Conservation (phyloP, 2,113 vertebrate species). For the Perca fluviatilis region DNA sequence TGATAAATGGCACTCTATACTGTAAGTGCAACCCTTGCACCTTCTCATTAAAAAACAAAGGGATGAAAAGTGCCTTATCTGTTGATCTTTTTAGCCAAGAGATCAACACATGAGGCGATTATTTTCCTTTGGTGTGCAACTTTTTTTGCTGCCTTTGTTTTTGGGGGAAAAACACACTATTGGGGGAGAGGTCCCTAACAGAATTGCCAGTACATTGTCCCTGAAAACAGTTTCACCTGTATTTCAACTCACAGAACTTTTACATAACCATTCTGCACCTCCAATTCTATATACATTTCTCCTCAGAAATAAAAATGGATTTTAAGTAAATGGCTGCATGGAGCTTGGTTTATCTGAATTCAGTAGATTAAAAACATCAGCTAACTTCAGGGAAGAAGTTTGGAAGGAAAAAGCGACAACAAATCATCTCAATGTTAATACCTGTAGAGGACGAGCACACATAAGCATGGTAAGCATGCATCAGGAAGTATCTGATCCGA, state of each 20-base stretch:
- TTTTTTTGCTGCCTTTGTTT: neutral
- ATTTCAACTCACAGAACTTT: neutral
- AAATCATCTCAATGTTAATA: neutral
- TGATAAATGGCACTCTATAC: constrained; percentile 31
- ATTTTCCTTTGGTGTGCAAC: neutral
- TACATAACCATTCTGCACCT: neutral
- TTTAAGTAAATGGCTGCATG: too few species aligned
- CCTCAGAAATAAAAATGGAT: too few species aligned
- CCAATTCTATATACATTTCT: neutral
- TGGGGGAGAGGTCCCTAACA: neutral
- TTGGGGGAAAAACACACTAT: neutral
- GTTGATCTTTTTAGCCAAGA: neutral
- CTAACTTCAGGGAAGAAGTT: neutral
- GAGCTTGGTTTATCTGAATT: too few species aligned
- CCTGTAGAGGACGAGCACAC: neutral
- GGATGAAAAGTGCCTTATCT: too few species aligned
- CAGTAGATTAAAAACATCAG: neutral
- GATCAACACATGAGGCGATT: neutral
- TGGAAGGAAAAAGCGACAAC: neutral
- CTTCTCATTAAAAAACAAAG: constrained; percentile 25
- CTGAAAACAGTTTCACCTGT: neutral
- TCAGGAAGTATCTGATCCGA: neutral
- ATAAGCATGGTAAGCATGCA: neutral
- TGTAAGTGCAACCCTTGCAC: neutral
- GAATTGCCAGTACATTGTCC: neutral